phyloP scores from a whole-genome alignment of 2,888 invertebrate genomes.

The Melanostoma mellinum region DNA sequence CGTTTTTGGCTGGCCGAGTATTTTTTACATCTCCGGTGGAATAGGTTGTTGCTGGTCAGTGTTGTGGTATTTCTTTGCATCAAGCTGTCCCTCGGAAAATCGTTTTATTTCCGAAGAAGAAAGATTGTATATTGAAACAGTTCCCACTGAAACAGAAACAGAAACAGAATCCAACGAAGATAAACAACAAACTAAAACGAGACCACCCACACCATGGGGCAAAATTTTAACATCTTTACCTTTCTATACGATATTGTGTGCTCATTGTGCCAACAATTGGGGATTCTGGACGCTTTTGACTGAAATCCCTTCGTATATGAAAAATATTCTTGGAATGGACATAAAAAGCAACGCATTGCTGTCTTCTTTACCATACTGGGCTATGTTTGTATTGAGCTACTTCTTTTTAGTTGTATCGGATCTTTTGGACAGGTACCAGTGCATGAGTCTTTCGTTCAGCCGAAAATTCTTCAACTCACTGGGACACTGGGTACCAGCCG shows the following conservation, averaged over 20 bases:
- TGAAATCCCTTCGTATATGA: conserved; percentile 91
- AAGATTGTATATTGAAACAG: conserved; percentile 85
- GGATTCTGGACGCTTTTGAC: conserved; percentile 93
- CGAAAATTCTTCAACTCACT: conserved; percentile 84
- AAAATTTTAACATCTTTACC: conserved; percentile 89
- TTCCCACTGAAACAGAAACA: conserved; percentile 66
- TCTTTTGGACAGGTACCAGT: conserved; percentile 77
- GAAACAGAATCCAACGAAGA: conserved; percentile 64
- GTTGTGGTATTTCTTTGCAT: conserved; percentile 85
- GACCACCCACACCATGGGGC: conserved; percentile 86
- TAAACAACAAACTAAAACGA: too few species aligned
- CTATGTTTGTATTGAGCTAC: conserved; percentile 88
- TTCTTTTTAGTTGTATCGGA: conserved; percentile 87
- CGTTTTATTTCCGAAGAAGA: conserved; percentile 86
- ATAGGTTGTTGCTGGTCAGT: conserved; percentile 85
- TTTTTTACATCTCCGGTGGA: conserved; percentile 89
- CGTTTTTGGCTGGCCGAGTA: conserved; percentile 88
- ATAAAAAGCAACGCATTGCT: conserved; percentile 88
- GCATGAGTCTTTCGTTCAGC: conserved; percentile 78
- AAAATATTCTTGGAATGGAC: conserved; percentile 87
- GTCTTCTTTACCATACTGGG: conserved; percentile 88
- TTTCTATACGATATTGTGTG: conserved; percentile 88
- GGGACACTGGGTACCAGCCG: conserved; percentile 87
- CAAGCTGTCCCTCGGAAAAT: conserved; percentile 85
- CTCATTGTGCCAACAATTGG: conserved; percentile 89